Evolutionary conservation across 2,113 vertebrate species (phyloP).

Genomic region (Trematomus loennbergii): DNA sequence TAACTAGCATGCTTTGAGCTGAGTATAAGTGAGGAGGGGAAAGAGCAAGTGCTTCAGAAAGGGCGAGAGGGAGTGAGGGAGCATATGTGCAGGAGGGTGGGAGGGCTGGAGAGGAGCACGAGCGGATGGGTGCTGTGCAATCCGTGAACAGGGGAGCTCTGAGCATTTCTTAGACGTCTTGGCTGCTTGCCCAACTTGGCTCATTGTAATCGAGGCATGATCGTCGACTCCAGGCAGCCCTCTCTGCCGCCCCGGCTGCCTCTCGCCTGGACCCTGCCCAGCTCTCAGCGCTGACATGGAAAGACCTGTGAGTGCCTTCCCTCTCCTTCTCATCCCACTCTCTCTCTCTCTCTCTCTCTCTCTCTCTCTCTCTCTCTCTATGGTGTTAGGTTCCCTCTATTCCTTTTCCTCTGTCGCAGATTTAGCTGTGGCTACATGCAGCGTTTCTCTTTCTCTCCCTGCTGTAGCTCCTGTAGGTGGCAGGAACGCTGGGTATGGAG

Average conservation of each 20-base stretch:
- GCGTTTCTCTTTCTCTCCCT: conserved; percentile 56
- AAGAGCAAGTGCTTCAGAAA: conserved; percentile 73
- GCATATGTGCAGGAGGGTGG: conserved; percentile 69
- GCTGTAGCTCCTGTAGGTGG: conserved; percentile 64
- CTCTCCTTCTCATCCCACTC: conserved; percentile 51
- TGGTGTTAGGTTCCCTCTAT: conserved; percentile 55
- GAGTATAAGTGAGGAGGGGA: conserved; percentile 70
- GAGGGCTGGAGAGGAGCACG: conserved; percentile 65
- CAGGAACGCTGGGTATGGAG: conserved; percentile 57
- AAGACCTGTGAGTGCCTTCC: conserved; percentile 91
- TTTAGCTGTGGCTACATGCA: conserved; percentile 63
- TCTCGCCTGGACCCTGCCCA: conserved; percentile 88
- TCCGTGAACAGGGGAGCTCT: conserved; percentile 82
- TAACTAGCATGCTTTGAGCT: conserved; percentile 41
- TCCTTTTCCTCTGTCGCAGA: conserved; percentile 64
- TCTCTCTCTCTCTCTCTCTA: conserved; percentile 11
- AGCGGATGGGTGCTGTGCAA: conserved; percentile 78
- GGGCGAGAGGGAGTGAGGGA: conserved; percentile 62
- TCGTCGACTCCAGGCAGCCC: conserved; percentile 89
- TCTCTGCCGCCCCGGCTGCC: conserved; percentile 86
- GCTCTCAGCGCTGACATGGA: conserved; percentile 87
- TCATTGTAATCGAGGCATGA: conserved; percentile 99
- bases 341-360: conserved; percentile 43
- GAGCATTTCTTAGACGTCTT: conserved; percentile 80
- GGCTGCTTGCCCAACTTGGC: conserved; percentile 84